Conservation (phyloP, 1,140 invertebrate species). For the Acromyrmex charruanus region DNA sequence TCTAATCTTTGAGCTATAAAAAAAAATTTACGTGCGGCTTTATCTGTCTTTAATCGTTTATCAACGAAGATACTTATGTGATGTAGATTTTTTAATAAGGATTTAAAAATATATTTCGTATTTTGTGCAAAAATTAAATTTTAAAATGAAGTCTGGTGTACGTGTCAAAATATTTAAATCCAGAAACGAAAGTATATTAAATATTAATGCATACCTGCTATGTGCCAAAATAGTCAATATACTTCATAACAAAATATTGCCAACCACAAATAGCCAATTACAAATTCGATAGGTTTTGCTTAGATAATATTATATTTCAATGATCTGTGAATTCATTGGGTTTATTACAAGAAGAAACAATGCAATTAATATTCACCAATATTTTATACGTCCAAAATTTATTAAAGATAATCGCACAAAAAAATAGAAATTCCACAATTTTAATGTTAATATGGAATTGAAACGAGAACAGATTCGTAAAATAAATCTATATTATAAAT, state of each 20-base stretch:
- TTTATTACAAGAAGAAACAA: slow-evolving; percentile 14
- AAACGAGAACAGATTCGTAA: background rate
- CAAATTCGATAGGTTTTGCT: slow-evolving; percentile 20
- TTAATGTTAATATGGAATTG: background rate
- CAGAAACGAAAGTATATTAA: slow-evolving; percentile 3
- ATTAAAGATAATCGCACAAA: slow-evolving; percentile 9
- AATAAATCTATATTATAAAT: slow-evolving; percentile 21
- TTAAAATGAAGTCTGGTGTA: background rate
- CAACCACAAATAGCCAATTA: slow-evolving; percentile 4
- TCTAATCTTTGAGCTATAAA: slow-evolving; percentile 77
- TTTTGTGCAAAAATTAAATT: slow-evolving; percentile 23
- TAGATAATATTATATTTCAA: slow-evolving; percentile 42
- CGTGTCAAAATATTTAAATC: background rate
- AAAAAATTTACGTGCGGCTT: slow-evolving; percentile 41
- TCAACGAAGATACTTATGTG: slow-evolving; percentile 24
- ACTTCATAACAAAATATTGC: slow-evolving; percentile 57
- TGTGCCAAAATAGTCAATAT: slow-evolving; percentile 68
- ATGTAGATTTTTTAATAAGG: background rate
- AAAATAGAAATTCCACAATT: background rate
- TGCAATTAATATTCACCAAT: background rate
- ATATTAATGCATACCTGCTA: slow-evolving; percentile 46
- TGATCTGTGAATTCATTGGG: slow-evolving; percentile 26
- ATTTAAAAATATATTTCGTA: background rate
- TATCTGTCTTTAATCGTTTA: slow-evolving; percentile 42
- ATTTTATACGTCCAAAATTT: slow-evolving; percentile 7